These are phyloP conservation scores for Drosophila imparisetae DNA, from an alignment of 2,888 invertebrate species.

Conservation along the genomic window DNA sequence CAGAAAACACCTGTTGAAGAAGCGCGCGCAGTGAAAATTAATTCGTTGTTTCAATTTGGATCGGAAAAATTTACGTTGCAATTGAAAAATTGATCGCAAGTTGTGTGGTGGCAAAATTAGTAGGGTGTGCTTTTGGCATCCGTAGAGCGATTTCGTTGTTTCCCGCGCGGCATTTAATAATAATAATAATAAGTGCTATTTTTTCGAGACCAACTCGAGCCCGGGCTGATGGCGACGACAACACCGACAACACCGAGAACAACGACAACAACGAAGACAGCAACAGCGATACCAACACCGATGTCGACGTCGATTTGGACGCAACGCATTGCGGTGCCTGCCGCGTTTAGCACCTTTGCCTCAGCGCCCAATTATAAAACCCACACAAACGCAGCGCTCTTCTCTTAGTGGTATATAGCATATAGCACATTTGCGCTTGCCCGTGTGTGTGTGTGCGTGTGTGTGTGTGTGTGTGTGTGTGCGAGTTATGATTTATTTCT, in stretches of 20 bases:
- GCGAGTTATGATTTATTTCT: conserved; percentile 75
- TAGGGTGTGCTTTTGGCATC: conserved; percentile 41
- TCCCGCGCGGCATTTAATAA: conserved; percentile 72
- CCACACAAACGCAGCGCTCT: conserved; percentile 51
- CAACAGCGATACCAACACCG: conserved; percentile 24
- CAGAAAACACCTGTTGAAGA: conserved; percentile 38
- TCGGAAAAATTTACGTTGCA: conserved; percentile 2
- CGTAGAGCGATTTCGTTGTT: conserved; percentile 62
- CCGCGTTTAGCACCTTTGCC: conserved; percentile 74
- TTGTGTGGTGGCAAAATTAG: conserved; percentile 17
- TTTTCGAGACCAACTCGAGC: conserved; percentile 72
- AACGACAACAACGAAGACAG: conserved; percentile 19
- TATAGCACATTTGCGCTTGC: conserved; percentile 52
- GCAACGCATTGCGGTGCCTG: conserved; percentile 75
- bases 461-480: conserved; percentile 28
- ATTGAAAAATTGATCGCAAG: conserved; percentile 25
- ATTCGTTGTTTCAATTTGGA: neutral
- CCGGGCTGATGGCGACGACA: conserved; percentile 62
- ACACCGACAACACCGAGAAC: conserved; percentile 38
- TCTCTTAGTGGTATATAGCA: conserved; percentile 39
- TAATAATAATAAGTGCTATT: conserved; percentile 76
- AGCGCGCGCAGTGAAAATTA: conserved; percentile 36
- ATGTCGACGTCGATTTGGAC: conserved; percentile 55
- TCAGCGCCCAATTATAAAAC: conserved; percentile 73
- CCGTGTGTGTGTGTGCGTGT: conserved; percentile 25